A percentile compares a stretch with the other conserved stretches of the same genome.
Conservation (phyloP, 2,797 vertebrate genomes). For the Hemitrygon akajei region DNA sequence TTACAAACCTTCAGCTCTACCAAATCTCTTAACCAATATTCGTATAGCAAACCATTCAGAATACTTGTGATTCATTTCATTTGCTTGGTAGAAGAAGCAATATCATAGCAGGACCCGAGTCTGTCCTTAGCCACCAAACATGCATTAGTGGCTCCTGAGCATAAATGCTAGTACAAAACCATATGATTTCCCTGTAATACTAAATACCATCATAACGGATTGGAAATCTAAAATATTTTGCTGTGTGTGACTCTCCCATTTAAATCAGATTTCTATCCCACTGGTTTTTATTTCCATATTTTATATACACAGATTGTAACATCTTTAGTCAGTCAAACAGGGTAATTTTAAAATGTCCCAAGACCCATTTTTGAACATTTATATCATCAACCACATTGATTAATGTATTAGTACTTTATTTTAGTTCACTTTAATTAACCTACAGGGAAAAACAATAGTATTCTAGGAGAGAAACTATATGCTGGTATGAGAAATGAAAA, state of each 20-base stretch:
- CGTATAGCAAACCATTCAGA: not conserved
- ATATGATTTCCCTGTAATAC: not conserved
- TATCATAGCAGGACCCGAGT: not conserved
- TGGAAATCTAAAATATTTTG: slow-evolving; percentile 1
- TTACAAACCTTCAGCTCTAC: not conserved
- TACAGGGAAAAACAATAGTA: not conserved
- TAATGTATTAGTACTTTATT: not conserved
- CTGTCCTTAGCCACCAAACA: not conserved
- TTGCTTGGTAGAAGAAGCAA: no score
- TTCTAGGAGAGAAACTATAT: not conserved
- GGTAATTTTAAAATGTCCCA: not conserved
- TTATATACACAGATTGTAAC: no score
- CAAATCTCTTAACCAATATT: not conserved
- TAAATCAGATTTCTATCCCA: not conserved
- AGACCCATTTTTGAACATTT: not conserved
- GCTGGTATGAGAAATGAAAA: not conserved
- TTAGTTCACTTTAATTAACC: no score
- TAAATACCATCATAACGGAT: not conserved
- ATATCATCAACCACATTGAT: not conserved
- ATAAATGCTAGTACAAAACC: not conserved
- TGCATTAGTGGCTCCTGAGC: no score
- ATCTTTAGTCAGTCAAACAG: not conserved
- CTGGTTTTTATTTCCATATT: not conserved
- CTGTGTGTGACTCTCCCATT: not conserved
- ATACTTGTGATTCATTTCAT: not conserved